Evolutionary conservation across 2,888 invertebrate species (phyloP).

Genomic region (Drosophila melanocephala): DNA sequence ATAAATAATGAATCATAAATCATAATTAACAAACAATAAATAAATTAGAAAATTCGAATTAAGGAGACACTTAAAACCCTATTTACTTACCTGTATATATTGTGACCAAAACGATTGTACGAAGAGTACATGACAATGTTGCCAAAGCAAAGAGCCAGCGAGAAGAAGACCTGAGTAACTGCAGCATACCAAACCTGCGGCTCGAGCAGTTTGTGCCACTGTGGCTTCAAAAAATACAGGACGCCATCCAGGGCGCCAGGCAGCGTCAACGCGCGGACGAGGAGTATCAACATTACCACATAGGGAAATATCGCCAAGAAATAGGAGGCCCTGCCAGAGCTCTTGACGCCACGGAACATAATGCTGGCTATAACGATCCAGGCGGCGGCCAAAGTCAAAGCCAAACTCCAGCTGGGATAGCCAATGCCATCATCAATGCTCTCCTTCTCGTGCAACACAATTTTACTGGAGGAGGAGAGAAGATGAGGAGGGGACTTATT

Average conservation of each 20-base stretch:
- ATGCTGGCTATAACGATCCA: conserved; percentile 87
- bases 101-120: conserved; percentile 88
- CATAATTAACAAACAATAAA: not conserved
- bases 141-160: conserved; percentile 88
- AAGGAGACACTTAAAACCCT: not conserved
- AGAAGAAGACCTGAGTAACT: conserved; percentile 89
- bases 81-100: conserved; percentile 86
- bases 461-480: conserved; percentile 83
- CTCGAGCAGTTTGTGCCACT: conserved; percentile 87
- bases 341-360: conserved; percentile 87
- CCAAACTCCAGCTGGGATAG: conserved; percentile 87
- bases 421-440: conserved; percentile 87
- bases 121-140: conserved; percentile 88
- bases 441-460: conserved; percentile 86
- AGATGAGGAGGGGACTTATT: not conserved
- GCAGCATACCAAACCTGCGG: conserved; percentile 88
- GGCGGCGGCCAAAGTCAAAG: conserved; percentile 86
- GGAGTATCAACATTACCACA: conserved; percentile 87
- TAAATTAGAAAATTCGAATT: not conserved
- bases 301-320: conserved; percentile 90
- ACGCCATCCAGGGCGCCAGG: conserved; percentile 88
- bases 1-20: not conserved
- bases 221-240: conserved; percentile 88
- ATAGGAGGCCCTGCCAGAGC: conserved; percentile 89
- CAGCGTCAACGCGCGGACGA: conserved; percentile 88